Percentiles rank a stretch among this genome's conserved stretches.
phyloP scores from a whole-genome alignment of 2,113 vertebrate genomes.

The Protomyctophum bolini region DNA sequence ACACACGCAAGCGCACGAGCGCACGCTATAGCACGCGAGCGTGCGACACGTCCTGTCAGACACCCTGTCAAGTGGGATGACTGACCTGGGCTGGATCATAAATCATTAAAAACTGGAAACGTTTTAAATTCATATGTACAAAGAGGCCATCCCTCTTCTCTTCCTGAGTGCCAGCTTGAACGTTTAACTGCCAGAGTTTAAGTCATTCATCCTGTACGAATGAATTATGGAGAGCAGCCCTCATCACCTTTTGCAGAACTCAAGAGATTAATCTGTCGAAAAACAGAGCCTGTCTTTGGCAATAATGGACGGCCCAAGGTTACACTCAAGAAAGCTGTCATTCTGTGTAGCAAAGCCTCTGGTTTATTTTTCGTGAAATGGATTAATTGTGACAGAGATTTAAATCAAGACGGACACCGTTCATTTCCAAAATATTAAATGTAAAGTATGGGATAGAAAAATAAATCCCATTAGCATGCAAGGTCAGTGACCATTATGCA shows the following conservation, averaged over 20 bases:
- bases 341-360: slow-evolving; percentile 32
- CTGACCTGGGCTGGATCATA: slow-evolving; percentile 2
- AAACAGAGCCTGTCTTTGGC: slow-evolving; percentile 21
- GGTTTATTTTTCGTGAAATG: slow-evolving; percentile 49
- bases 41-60: slow-evolving; percentile 7
- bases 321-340: slow-evolving; percentile 45
- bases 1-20: slow-evolving; percentile 20
- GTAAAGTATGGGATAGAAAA: slow-evolving; percentile 58
- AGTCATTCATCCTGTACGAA: slow-evolving; percentile 19
- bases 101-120: slow-evolving; percentile 38
- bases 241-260: slow-evolving; percentile 29
- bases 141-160: neutral
- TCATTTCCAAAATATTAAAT: slow-evolving; percentile 17
- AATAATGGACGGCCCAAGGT: slow-evolving; percentile 45
- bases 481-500: slow-evolving; percentile 54
- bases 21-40: neutral
- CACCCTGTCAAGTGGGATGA: slow-evolving; percentile 2
- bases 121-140: slow-evolving; percentile 14
- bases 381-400: slow-evolving; percentile 65
- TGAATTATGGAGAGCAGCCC: slow-evolving; percentile 31
- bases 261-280: slow-evolving; percentile 16
- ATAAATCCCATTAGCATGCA: slow-evolving; percentile 20
- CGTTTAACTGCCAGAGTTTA: slow-evolving; percentile 10
- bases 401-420: slow-evolving; percentile 45
- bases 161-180: slow-evolving; percentile 3